Evolutionary conservation across 2,888 invertebrate genomes (phyloP), one percentile per base, ranked within the genome.

Genomic region (Acrocyrtus sp.): DNA sequence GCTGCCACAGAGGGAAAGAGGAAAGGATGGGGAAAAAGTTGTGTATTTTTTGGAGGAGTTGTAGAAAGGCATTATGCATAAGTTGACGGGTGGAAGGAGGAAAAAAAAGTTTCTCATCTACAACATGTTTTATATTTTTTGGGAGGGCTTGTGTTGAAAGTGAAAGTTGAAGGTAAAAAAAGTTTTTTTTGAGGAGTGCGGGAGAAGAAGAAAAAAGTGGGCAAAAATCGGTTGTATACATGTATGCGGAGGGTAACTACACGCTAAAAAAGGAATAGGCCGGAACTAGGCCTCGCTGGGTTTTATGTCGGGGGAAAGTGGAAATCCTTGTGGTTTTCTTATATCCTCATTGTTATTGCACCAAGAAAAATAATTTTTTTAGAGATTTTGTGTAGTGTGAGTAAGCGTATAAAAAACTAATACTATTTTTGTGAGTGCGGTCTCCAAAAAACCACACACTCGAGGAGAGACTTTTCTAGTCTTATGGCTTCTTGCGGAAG

Each of bases 21-120:
- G 21, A 54, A n/a, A 26, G 53, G 63, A 63, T 53, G 34, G 45
- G 24, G 54, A 29, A 17, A 57, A 8, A 29, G 39, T 34, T 53
- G 48, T 22, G 56, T 48, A 48, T 66, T 66, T 41, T 41, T 34
- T 48, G 22, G 51, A 54, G 41, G 54, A 53, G 21, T 61, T 57
- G 53, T 41, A 47, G 51, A 54, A 51, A 57, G 21, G 68, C 68
- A 53, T 69, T 51, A 60, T 69, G 61, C 68, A 69, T 60, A 69
- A 69, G 68, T 53, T 54, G 54, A 69, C 60, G 54, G 53, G 47
- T 60, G 48, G 61, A 69, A 61, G 61, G 43, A 51, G n/a, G n/a
- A n/a, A n/a, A n/a, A 68, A 60, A 68, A 68, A 69, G 41, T 54
- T 60, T 69, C n/a, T n/a, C n/a, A n/a, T n/a, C n/a, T n/a, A n/a